phyloP scores from a whole-genome alignment of 30 jellyfish, hydroid and myxozoan genomes.

The Turritopsis rubra region DNA sequence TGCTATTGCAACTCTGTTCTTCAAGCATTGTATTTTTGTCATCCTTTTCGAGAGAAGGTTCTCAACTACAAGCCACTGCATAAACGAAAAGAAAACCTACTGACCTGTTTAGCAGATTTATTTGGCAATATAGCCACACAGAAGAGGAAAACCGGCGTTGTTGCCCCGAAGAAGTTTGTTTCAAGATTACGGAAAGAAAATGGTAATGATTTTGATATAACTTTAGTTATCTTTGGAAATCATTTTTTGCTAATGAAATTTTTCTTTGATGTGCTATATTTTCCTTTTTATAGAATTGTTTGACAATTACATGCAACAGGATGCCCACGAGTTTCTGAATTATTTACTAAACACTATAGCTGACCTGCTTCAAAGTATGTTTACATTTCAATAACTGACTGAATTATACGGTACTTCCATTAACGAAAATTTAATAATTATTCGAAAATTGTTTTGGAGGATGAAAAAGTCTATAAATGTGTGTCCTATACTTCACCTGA shows the following conservation, averaged over 20 bases:
- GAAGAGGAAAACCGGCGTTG: constrained; percentile 84
- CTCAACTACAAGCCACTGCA: constrained; percentile 77
- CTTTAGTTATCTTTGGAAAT: neutral
- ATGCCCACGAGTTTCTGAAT: constrained; percentile 94
- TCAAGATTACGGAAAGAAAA: constrained; percentile 90
- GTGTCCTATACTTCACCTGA: too few species aligned
- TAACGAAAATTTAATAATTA: too few species aligned
- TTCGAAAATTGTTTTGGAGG: too few species aligned
- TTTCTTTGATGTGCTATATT: neutral
- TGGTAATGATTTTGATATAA: constrained; percentile 50
- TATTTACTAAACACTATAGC: constrained; percentile 88
- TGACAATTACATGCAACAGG: constrained; percentile 98
- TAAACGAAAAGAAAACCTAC: constrained; percentile 82
- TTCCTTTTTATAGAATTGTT: constrained; percentile 54
- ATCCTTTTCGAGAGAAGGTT: constrained; percentile 96
- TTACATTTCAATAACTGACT: too few species aligned
- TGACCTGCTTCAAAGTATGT: constrained; percentile 87
- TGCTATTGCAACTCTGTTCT: constrained; percentile 96
- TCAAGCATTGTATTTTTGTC: constrained; percentile 95
- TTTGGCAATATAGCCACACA: constrained; percentile 90
- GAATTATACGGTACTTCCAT: too few species aligned
- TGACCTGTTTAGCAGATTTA: constrained; percentile 85
- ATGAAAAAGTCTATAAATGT: too few species aligned
- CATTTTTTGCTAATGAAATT: neutral
- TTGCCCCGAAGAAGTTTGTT: constrained; percentile 94